Conservation (phyloP, 2,113 vertebrate genomes). For the Phaethon lepturus region DNA sequence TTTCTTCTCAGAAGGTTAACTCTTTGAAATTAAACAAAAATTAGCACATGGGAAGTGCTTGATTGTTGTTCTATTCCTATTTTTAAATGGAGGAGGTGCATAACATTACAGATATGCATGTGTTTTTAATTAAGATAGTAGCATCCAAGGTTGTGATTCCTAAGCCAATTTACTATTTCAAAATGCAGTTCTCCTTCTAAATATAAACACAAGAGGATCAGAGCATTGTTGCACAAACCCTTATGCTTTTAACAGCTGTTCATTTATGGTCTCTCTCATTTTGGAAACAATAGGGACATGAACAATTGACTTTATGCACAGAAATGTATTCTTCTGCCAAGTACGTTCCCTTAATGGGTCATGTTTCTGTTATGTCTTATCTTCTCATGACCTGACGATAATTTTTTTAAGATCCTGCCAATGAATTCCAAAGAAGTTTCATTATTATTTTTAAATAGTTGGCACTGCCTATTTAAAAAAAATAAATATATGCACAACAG, state of each 20-base stretch:
- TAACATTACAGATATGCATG: slow-evolving; percentile 20
- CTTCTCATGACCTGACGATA: background rate
- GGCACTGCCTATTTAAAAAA: background rate
- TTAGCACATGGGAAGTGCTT: slow-evolving; percentile 26
- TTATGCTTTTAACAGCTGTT: slow-evolving; percentile 61
- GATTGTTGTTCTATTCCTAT: slow-evolving; percentile 41
- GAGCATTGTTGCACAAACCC: slow-evolving; percentile 49
- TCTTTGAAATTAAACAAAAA: slow-evolving; percentile 58
- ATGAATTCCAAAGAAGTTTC: background rate
- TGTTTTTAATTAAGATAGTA: slow-evolving; percentile 65
- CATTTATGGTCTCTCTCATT: slow-evolving; percentile 22
- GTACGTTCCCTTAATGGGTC: background rate
- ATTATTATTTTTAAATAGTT: slow-evolving; percentile 2
- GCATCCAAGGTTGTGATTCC: slow-evolving; percentile 22
- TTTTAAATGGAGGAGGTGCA: slow-evolving; percentile 36
- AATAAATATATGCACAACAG: background rate
- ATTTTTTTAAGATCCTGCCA: background rate
- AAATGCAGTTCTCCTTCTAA: slow-evolving; percentile 36
- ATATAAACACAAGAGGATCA: slow-evolving; percentile 29
- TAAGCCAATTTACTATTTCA: slow-evolving; percentile 37
- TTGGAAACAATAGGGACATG: slow-evolving; percentile 36
- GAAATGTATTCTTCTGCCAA: slow-evolving; percentile 21
- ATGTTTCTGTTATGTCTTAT: background rate
- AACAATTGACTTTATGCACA: slow-evolving; percentile 46
- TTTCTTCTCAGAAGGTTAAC: slow-evolving; percentile 63